Percentiles rank a stretch among this genome's conserved stretches.
Conservation (phyloP, 2,797 vertebrate species). For the Myripristis jacobus region DNA sequence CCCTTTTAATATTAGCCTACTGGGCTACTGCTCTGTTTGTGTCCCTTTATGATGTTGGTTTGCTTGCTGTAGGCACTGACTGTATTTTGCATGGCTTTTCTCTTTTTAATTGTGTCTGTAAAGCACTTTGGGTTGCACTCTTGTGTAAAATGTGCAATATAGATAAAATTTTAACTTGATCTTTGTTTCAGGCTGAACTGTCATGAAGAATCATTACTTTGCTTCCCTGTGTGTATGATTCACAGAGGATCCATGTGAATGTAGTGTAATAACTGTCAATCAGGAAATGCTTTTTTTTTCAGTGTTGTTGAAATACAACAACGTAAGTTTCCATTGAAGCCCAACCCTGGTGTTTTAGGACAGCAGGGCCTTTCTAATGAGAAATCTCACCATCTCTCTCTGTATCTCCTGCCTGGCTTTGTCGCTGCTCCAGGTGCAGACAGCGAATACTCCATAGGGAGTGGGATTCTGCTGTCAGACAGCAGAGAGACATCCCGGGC, state of each 20-base stretch:
- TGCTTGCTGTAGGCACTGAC: too few relatives aligned
- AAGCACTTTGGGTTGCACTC: too few relatives aligned
- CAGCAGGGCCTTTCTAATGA: conserved; percentile 55
- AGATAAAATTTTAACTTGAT: too few relatives aligned
- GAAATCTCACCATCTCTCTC: conserved; percentile 67
- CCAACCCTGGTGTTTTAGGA: conserved; percentile 48
- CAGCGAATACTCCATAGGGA: conserved; percentile 89
- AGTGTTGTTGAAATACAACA: conserved; percentile 38
- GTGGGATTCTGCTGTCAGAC: conserved; percentile 85
- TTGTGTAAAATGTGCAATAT: too few relatives aligned
- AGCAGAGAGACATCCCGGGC: conserved; percentile 87
- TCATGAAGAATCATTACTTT: background rate
- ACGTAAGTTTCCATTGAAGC: conserved; percentile 56
- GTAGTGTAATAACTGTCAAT: background rate
- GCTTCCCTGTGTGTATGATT: background rate
- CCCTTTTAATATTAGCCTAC: too few relatives aligned
- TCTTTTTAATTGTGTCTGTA: too few relatives aligned
- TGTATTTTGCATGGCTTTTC: too few relatives aligned
- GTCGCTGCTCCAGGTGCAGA: conserved; percentile 77
- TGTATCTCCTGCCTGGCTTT: conserved; percentile 47
- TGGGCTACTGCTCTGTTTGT: too few relatives aligned
- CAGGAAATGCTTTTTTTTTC: background rate
- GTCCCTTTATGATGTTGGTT: too few relatives aligned
- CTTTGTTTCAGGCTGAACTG: too few relatives aligned
- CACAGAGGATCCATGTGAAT: background rate